These are phyloP conservation scores for Tamandua tetradactyla DNA, from an alignment of 2,797 vertebrate species.

Conservation along the genomic window DNA sequence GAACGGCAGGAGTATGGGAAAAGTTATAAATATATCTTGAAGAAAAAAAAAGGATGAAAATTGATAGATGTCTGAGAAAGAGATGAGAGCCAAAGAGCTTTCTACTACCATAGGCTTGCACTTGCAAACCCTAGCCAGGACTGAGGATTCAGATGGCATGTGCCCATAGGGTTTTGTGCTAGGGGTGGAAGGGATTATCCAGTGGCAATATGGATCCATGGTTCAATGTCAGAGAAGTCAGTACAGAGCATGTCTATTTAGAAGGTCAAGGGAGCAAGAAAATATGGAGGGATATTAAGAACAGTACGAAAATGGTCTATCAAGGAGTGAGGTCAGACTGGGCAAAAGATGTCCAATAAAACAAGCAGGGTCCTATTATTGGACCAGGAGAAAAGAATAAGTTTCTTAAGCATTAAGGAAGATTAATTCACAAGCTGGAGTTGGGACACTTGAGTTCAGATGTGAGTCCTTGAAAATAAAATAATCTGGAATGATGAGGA, in stretches of 20 bases:
- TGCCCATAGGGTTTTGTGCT: neutral
- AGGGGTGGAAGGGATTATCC: neutral
- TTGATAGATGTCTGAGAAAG: neutral
- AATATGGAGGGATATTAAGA: neutral
- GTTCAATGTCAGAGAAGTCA: neutral
- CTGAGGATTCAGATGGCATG: neutral
- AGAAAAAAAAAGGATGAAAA: constrained; percentile 26
- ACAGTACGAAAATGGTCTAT: neutral
- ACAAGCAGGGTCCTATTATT: neutral
- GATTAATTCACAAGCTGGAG: neutral
- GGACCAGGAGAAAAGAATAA: neutral
- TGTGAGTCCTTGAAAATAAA: neutral
- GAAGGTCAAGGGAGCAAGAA: neutral
- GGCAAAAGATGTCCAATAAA: neutral
- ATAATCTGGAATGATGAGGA: neutral
- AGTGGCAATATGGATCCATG: neutral
- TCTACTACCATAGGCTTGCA: neutral
- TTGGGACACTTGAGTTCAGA: neutral
- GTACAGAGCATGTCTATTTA: too few species aligned
- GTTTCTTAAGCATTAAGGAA: neutral
- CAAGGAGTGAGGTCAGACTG: neutral
- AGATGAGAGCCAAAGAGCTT: neutral
- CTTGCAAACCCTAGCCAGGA: neutral
- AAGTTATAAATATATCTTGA: neutral
- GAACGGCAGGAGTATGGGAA: neutral